phyloP scores from a whole-genome alignment of 92 coral and sea anemone genomes.

The Porites divaricata region DNA sequence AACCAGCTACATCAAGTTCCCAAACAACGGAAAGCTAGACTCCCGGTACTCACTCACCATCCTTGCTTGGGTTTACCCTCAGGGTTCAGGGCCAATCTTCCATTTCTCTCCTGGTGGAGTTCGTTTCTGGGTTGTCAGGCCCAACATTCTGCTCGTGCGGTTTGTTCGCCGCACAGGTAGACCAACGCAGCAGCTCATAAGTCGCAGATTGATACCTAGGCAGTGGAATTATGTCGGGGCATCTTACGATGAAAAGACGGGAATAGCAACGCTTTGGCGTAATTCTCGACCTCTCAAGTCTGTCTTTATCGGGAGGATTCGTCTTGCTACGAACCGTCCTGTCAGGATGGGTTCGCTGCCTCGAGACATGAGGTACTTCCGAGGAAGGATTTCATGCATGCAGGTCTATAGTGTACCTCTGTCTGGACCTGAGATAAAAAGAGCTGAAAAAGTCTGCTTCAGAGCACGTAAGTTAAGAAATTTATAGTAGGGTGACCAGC shows the following conservation, averaged over 20 bases:
- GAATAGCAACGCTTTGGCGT: conserved; percentile 70
- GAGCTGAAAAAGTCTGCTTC: conserved; percentile 70
- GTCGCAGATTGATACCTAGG: conserved; percentile 46
- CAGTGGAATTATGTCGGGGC: conserved; percentile 79
- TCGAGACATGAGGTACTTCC: conserved; percentile 78
- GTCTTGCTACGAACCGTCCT: conserved; percentile 75
- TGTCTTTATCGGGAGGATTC: conserved; percentile 61
- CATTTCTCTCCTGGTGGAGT: conserved; percentile 76
- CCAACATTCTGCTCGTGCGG: conserved; percentile 53
- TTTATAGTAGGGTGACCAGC: too few relatives aligned
- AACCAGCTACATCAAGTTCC: conserved; percentile 61
- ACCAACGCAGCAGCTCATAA: conserved; percentile 58
- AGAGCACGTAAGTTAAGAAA: conserved; percentile 69
- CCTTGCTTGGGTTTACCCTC: conserved; percentile 74
- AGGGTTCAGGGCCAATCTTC: conserved; percentile 74
- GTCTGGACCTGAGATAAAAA: conserved; percentile 63
- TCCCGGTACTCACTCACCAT: conserved; percentile 68
- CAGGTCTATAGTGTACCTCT: conserved; percentile 74
- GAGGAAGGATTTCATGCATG: conserved; percentile 72
- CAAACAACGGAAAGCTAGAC: conserved; percentile 76
- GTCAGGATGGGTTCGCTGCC: conserved; percentile 75
- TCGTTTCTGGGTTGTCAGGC: conserved; percentile 70
- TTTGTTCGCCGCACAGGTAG: conserved; percentile 74
- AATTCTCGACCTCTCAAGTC: conserved; percentile 62
- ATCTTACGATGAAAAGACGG: conserved; percentile 61